Conservation (phyloP, 2,113 vertebrate genomes). For the Ailuropoda melanoleuca region DNA sequence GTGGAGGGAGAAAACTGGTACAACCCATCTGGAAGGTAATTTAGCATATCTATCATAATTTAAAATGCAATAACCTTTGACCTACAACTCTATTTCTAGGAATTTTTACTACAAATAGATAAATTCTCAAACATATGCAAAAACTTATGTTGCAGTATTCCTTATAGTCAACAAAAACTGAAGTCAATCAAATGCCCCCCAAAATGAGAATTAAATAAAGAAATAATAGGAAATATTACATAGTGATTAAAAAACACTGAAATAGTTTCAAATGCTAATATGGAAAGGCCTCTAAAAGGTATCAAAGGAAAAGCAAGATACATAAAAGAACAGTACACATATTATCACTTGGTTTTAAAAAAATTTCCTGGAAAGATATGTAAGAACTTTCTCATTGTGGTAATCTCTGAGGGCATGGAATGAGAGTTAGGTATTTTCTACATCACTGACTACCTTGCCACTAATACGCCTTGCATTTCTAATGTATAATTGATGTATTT, state of each 20-base stretch:
- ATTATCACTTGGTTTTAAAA: neutral
- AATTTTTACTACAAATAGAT: neutral
- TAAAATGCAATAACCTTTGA: constrained; percentile 20
- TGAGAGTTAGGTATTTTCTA: neutral
- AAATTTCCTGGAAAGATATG: neutral
- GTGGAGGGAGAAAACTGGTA: neutral
- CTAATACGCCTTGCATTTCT: neutral
- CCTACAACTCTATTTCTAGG: neutral
- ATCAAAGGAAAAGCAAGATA: constrained; percentile 22
- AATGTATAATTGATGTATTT: constrained; percentile 4
- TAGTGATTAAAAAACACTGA: neutral
- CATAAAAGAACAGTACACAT: neutral
- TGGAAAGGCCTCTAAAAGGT: neutral
- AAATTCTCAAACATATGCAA: neutral
- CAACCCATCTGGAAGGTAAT: neutral
- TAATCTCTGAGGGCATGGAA: neutral
- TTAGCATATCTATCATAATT: neutral
- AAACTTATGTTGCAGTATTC: neutral
- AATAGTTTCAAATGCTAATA: neutral
- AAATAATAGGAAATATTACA: neutral
- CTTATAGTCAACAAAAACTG: neutral
- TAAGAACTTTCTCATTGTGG: neutral
- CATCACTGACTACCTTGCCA: neutral
- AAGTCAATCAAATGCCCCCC: neutral
- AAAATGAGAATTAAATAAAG: neutral